Evolutionary conservation across 1,140 invertebrate species (phyloP).

Genomic region (Aphaenogaster ashmeadi): DNA sequence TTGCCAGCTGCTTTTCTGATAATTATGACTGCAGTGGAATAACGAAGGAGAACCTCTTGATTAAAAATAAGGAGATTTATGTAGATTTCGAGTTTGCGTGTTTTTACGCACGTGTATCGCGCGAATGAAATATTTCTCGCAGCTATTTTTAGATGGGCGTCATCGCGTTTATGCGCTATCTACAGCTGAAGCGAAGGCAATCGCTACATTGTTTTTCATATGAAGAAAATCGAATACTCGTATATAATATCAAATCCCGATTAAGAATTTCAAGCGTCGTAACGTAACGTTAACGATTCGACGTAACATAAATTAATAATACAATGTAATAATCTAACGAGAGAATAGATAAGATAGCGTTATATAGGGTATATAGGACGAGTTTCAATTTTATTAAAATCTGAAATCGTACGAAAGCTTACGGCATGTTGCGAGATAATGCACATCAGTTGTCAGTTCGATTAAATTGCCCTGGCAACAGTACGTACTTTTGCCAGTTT

Average conservation of each 20-base stretch:
- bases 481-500: not conserved
- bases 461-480: not conserved
- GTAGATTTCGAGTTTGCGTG: constrained; percentile 17
- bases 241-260: not conserved
- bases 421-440: not conserved
- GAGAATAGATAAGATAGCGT: not conserved
- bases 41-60: not conserved
- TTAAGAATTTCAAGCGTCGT: not conserved
- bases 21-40: not conserved
- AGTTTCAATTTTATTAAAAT: not conserved
- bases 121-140: constrained; percentile 32
- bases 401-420: not conserved
- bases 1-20: not conserved
- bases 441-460: not conserved
- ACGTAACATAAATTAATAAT: not conserved
- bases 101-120: not conserved
- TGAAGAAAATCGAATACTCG: not conserved
- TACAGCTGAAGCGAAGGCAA: constrained; percentile 25
- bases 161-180: constrained; percentile 34
- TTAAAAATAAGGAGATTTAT: not conserved
- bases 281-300: not conserved
- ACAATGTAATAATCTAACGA: not conserved
- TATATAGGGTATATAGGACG: not conserved
- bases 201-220: not conserved
- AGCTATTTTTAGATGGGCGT: constrained; percentile 45